phyloP scores from a whole-genome alignment of 2,888 invertebrate genomes.

The Bibio marci region DNA sequence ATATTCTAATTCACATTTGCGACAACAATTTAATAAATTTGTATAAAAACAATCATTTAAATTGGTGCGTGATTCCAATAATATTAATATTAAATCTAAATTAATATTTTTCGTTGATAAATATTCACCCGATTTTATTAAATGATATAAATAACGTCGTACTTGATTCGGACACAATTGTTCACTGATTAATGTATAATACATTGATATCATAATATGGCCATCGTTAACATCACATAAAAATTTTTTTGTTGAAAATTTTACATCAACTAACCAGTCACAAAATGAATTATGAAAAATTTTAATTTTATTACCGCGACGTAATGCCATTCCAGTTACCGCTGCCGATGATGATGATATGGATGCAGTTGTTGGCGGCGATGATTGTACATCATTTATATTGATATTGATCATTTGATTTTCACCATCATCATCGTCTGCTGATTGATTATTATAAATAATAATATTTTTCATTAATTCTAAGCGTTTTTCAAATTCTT shows the following conservation, averaged over 20 bases:
- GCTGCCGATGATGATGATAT: too few relatives aligned
- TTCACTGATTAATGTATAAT: slow-evolving; percentile 53
- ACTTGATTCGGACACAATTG: slow-evolving; percentile 55
- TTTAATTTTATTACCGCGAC: slow-evolving; percentile 15
- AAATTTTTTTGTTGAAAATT: slow-evolving; percentile 91
- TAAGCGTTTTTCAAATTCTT: slow-evolving; percentile 65
- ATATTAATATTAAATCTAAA: slow-evolving; percentile 25
- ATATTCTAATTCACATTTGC: slow-evolving; percentile 26
- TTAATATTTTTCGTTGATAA: slow-evolving; percentile 27
- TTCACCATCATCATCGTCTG: background rate
- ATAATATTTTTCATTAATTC: slow-evolving; percentile 48
- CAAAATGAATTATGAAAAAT: slow-evolving; percentile 91
- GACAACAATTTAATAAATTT: slow-evolving; percentile 32
- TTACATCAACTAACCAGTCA: slow-evolving; percentile 91
- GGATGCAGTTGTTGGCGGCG: too few relatives aligned
- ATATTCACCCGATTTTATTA: slow-evolving; percentile 49
- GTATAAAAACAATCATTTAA: slow-evolving; percentile 29
- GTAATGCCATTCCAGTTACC: too few relatives aligned
- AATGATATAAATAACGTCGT: slow-evolving; percentile 52
- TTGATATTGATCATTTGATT: too few relatives aligned
- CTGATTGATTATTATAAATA: slow-evolving; percentile 17
- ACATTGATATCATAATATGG: slow-evolving; percentile 75
- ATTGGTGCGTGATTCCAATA: slow-evolving; percentile 26
- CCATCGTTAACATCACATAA: slow-evolving; percentile 76
- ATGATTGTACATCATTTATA: too few relatives aligned